Evolutionary conservation across 1,140 invertebrate genomes (phyloP), one percentile per base, ranked within the genome.

Genomic region (Listronotus oregonensis): DNA sequence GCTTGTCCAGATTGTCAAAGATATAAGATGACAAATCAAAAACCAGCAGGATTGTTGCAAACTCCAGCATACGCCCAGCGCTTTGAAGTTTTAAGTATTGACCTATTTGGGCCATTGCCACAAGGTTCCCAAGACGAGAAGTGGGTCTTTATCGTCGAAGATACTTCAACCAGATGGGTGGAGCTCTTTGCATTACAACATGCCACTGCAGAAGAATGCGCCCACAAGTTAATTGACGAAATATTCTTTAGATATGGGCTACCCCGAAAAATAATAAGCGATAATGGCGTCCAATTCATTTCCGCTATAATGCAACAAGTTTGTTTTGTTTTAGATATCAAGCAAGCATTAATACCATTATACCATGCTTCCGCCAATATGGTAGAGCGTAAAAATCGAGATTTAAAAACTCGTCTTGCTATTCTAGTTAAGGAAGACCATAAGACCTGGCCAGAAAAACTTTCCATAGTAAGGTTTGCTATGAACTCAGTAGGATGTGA

Each of bases 351-450:
- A 0, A 78, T 73, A 17, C 74, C 78, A 1, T 12, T 71, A 2
- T 78, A 80, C 62, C 74, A 80, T 49, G 74, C 81, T 6, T 70
- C 74, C 34, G 67, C 75, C 0, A 81, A 81, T 51, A 77, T 77
- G 0, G 76, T 77, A 1, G 80, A 81, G 68, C 44, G 80, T 0
- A 78, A 74, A 27, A 81, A 81, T 58, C 46, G 75, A 6, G 77
- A 79, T 12, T 37, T 80, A 11, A 81, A 81, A 47, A 54, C 72
- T n/a, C 79, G 79, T 58, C 68, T 80, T 0, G 55, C 72, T 0
- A 76, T 78, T 0, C 68, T 69, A 47, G 46, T 75, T 17, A 47
- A 14, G 39, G 6, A 71, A 67, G 66, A 79, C 18, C 80, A 82
- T 37, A 55, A 40, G 4, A 47, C 61, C 0, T 83, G 76, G 79